Evolutionary conservation across 2,797 vertebrate species (phyloP), one percentile per base, ranked within the genome.

Genomic region (Muscicapa comitata): DNA sequence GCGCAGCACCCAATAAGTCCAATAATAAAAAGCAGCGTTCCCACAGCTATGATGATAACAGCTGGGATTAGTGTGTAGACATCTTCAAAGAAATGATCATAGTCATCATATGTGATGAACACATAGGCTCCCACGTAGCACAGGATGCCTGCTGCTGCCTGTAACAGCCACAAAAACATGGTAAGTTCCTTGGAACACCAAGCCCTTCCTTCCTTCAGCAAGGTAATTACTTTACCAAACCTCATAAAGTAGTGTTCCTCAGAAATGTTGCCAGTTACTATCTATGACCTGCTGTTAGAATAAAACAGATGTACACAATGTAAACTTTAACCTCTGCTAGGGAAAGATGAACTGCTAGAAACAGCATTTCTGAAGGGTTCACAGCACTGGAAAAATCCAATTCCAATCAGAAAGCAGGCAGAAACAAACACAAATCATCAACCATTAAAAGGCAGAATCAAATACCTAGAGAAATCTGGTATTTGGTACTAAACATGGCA

Each of bases 41-140:
- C 99, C 2, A 99, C 99, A 6, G 98, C 99, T 68, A 99, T 99
- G 96, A 99, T 99, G 57, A 99, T 98, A 25, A 99, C 97, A 5
- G 99, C 99, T 31, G 99, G 99, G 90, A 99, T 99, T 59, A 99
- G 97, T 0, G 99, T 99, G 95, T 99, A 99, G 77, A 99, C 98
- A 4, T 99, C 99, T 94, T 99, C 98, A 75, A 99, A 99, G 98
- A 99, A 99, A 95, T 99, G 99, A 86, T 99, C 99, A 1, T 99
- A 99, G 97, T 99, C 99, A 8, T 99, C 99, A 0, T 99, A 99
- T 2, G 99, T 99, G 98, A 99, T 99, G 86, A 99, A 99, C 95
- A 99, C 99, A n/a, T 99, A 99, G 84, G 99, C 99, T 72, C 99
- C 99, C 37, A 99, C 99, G 17, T 99, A 99, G 97, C 99, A 99